phyloP scores from a whole-genome alignment of 1,140 invertebrate genomes.

The Brachionus koreanus region DNA sequence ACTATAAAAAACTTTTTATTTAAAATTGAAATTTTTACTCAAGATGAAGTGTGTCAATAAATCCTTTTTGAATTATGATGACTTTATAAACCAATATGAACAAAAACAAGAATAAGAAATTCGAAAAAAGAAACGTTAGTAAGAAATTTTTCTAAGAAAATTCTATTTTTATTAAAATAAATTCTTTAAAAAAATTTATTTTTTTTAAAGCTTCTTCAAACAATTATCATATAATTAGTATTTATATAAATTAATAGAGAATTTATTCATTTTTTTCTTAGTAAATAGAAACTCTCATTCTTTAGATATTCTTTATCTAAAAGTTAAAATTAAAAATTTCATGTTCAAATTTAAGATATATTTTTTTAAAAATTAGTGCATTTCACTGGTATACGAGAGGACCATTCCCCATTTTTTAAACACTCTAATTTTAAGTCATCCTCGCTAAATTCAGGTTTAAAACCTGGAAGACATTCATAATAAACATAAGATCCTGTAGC shows the following conservation, averaged over 20 bases:
- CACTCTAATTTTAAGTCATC: slow-evolving; percentile 7
- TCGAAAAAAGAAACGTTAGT: no score
- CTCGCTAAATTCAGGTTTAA: not conserved
- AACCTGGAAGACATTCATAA: slow-evolving; percentile 17
- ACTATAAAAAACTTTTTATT: not conserved
- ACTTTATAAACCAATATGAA: not conserved
- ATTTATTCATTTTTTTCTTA: no score
- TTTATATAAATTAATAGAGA: no score
- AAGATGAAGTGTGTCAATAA: slow-evolving; percentile 4
- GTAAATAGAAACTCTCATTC: no score
- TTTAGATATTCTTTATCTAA: no score
- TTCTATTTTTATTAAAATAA: no score
- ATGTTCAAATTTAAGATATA: no score
- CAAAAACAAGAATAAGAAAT: not conserved
- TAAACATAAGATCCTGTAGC: not conserved
- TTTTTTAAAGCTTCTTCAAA: no score
- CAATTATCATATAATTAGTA: no score
- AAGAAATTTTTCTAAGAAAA: no score
- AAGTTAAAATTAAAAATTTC: no score
- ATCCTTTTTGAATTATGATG: not conserved
- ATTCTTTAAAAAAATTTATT: no score
- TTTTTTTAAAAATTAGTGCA: not conserved
- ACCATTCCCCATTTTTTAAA: slow-evolving; percentile 23
- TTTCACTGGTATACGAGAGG: not conserved
- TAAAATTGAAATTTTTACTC: not conserved